Percentiles rank a stretch among this genome's conserved stretches.
Evolutionary conservation across 1,140 invertebrate genomes (phyloP).

Genomic region (Pseudomyrmex cubaensis): DNA sequence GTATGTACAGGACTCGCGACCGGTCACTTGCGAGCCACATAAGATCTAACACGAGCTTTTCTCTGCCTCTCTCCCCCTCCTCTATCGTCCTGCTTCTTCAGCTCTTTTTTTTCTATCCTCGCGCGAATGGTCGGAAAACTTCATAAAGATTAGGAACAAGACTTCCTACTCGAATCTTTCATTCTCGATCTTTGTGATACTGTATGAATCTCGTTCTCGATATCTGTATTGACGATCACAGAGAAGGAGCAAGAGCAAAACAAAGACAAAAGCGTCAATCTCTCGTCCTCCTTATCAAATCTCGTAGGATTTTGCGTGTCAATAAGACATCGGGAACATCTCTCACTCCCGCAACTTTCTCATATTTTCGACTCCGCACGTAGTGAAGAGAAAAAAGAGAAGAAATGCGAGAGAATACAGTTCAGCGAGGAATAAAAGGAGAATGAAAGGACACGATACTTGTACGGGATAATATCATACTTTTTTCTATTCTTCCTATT

Average conservation of each 20-base stretch:
- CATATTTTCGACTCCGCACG: not conserved
- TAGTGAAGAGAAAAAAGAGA: not conserved
- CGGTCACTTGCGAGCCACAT: slow-evolving; percentile 33
- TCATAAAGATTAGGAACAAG: not conserved
- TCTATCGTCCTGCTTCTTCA: not conserved
- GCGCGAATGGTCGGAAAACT: not conserved
- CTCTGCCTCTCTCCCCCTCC: slow-evolving; percentile 4
- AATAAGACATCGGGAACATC: slow-evolving; percentile 1
- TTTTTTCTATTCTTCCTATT: not conserved
- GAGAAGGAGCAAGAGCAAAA: not conserved
- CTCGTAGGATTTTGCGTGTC: not conserved
- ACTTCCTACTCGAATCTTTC: slow-evolving; percentile 10
- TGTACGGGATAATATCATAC: slow-evolving; percentile 19
- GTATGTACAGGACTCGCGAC: slow-evolving; percentile 27
- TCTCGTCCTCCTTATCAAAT: slow-evolving; percentile 5
- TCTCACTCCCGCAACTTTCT: not conserved
- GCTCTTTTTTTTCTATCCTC: slow-evolving; percentile 36
- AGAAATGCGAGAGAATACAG: slow-evolving; percentile 17
- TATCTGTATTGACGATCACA: not conserved
- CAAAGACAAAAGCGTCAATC: slow-evolving; percentile 23
- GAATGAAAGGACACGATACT: slow-evolving; percentile 29
- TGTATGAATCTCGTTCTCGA: not conserved
- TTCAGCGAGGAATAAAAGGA: slow-evolving; percentile 11
- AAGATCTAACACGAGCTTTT: slow-evolving; percentile 10
- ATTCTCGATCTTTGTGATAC: no score